phyloP scores from a whole-genome alignment of 2,113 vertebrate species.

The Sturnus vulgaris region DNA sequence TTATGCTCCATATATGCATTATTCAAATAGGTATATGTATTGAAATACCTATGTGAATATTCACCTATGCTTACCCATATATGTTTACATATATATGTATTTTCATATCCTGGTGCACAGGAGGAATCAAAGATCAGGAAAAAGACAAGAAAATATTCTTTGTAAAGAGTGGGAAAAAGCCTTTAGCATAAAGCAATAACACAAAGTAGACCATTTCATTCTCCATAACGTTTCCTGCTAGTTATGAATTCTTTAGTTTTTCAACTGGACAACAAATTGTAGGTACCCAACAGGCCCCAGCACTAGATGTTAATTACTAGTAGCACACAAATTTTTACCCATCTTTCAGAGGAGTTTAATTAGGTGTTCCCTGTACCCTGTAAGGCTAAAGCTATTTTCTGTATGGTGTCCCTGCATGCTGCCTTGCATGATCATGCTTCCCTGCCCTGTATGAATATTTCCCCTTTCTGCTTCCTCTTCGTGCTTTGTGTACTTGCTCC shows the following conservation, averaged over 20 bases:
- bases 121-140: background rate
- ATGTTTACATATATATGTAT: background rate
- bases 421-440: too few relatives aligned
- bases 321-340: background rate
- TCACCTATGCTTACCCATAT: background rate
- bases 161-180: background rate
- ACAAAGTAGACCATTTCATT: background rate
- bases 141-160: background rate
- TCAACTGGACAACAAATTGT: background rate
- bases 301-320: background rate
- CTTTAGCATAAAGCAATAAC: background rate
- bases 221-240: rapidly evolving
- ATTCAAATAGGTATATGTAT: background rate
- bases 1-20: background rate
- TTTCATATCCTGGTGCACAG: background rate
- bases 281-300: background rate
- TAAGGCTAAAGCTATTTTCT: background rate
- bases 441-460: rapidly evolving
- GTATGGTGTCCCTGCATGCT: background rate
- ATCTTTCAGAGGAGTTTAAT: background rate
- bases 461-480: background rate
- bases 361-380: background rate
- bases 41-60: background rate
- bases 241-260: background rate
- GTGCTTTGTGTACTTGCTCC: background rate